Evolutionary conservation across 2,888 invertebrate genomes (phyloP).

Genomic region (Prosapia bicincta): DNA sequence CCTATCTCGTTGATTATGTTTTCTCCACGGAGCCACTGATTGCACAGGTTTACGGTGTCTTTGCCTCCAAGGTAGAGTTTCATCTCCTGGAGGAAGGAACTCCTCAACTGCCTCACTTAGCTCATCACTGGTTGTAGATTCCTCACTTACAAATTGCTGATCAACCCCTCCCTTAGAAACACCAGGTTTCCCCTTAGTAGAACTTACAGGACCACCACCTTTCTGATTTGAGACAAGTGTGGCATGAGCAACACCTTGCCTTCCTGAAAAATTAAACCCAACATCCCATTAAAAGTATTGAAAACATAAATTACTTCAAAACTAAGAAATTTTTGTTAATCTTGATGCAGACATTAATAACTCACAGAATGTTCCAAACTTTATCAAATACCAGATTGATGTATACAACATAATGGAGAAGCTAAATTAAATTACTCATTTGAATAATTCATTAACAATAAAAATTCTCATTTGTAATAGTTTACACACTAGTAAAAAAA

Average conservation of each 20-base stretch:
- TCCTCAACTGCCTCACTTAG: constrained; percentile 42
- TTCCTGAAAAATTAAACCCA: constrained; percentile 47
- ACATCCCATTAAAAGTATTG: not conserved
- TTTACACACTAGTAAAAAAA: no score
- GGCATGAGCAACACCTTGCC: constrained; percentile 50
- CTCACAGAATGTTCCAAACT: no score
- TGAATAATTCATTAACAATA: no score
- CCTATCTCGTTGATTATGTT: constrained; percentile 25
- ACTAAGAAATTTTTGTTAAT: no score
- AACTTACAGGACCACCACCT: constrained; percentile 39
- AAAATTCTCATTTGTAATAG: no score
- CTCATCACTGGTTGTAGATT: constrained; percentile 22
- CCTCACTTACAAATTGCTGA: constrained; percentile 11
- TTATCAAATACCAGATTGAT: no score
- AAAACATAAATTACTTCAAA: not conserved
- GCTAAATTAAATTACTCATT: no score
- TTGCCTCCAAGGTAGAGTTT: constrained; percentile 47
- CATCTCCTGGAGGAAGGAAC: constrained; percentile 52
- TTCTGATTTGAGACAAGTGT: constrained; percentile 47
- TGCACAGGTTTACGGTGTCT: constrained; percentile 33
- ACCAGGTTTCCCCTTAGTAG: constrained; percentile 25
- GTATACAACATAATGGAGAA: no score
- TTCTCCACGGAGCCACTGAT: constrained; percentile 33
- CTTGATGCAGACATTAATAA: no score
- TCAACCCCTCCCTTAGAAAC: constrained; percentile 6